These are phyloP conservation scores for Hylia prasina DNA, from an alignment of 2,113 vertebrate species.

Conservation along the genomic window DNA sequence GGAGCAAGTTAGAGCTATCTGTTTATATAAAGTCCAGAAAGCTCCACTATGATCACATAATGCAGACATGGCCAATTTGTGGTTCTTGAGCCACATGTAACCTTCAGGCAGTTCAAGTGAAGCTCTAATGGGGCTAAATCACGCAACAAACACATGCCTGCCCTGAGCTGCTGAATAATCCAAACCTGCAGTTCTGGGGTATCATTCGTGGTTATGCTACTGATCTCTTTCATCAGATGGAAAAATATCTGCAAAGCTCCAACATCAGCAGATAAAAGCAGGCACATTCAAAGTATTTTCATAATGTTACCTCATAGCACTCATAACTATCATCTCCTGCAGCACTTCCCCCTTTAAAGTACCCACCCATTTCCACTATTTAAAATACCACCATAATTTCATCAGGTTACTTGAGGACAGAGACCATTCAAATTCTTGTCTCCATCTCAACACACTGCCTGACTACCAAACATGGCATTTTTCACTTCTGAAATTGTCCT, in stretches of 20 bases:
- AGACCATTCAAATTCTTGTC: not conserved
- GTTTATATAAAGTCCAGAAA: not conserved
- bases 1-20: not conserved
- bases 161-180: not conserved
- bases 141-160: not conserved
- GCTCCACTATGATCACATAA: not conserved
- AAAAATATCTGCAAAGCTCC: not conserved
- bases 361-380: not conserved
- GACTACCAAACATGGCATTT: not conserved
- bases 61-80: not conserved
- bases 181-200: not conserved
- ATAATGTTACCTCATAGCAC: not conserved
- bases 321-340: not conserved
- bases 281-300: not conserved
- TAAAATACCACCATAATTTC: not conserved
- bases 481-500: not conserved
- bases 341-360: not conserved
- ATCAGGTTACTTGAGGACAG: not conserved
- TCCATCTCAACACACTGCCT: not conserved
- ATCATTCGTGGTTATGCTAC: too few relatives aligned
- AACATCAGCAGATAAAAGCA: not conserved
- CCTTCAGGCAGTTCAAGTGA: not conserved
- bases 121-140: not conserved
- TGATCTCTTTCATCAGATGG: not conserved
- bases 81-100: not conserved